Base-by-base conservation (phyloP, 2,888 invertebrate genomes). In the Volucella zonaria region DNA sequence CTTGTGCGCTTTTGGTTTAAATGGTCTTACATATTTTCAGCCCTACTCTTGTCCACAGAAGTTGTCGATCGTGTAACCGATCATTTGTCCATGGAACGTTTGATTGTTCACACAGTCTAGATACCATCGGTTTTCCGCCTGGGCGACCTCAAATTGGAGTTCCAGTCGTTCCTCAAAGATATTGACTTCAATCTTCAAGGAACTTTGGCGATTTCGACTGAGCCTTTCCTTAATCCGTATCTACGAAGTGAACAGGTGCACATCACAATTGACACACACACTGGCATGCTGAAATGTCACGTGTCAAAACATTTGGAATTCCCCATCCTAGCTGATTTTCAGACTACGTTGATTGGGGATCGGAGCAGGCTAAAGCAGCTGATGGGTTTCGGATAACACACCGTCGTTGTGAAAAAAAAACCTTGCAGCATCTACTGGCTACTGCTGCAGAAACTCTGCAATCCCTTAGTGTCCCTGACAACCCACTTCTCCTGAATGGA, bases 21-120 rank as follows among this genome's bases (percentile, higher is more conserved):
- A 31, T 23, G 18, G 2, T 2, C 6, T 31, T 6, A 31, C 6
- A 31, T 31, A 31, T 18, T 1, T 18, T 18, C 18, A 18, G 18
- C 18, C 18, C 18, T 2, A 3, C 18, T 23, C 23, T 23, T 31
- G 31, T 4, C 4, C n/a, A 89, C 93, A 71, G 95, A 96, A 91
- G 94, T 95, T 68, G 95, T 95, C 1, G 95, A 95, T 89, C 92
- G 95, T 87, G 97, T 97, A 87, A 97, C 97, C 31, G 97, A 98
- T 92, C 95, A 97, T 89, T 93, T 99, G n/a, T 98, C 98, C 6
- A 96, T 99, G 95, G 99, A 99, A 93, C 95, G 97, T 47, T 93
- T 99, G 68, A 93, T 99, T 47, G 98, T 98, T 8, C 98, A 98
- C 90, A 98, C 98, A 0, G 98, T 99, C 87, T 98, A 99, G 90